These are phyloP conservation scores for Brienomyrus brachyistius DNA, from an alignment of 2,113 vertebrate genomes.

Conservation along the genomic window DNA sequence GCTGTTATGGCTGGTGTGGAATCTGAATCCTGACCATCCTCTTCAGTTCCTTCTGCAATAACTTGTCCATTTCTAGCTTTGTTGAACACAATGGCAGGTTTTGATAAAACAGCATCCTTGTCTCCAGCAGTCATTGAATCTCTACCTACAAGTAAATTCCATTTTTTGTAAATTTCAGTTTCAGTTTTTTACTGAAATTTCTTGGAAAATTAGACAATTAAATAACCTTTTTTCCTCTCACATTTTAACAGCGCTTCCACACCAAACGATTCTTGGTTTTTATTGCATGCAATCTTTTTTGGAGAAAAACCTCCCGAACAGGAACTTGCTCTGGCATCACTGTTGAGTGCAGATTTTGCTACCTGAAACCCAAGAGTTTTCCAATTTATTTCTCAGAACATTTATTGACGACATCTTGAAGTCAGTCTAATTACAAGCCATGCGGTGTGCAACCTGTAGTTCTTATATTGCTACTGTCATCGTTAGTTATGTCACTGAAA, in stretches of 20 bases:
- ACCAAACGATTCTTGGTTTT: background rate
- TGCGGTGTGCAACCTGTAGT: background rate
- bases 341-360: slow-evolving; percentile 50
- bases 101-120: background rate
- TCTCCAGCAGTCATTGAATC: background rate
- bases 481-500: background rate
- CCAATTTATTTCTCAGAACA: background rate
- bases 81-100: background rate
- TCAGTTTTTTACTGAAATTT: background rate
- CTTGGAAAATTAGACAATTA: background rate
- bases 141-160: background rate
- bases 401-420: background rate
- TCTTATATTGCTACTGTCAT: background rate
- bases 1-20: background rate
- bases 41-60: background rate
- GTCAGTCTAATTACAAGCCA: background rate
- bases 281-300: slow-evolving; percentile 44
- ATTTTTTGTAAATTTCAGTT: no score
- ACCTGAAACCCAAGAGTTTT: slow-evolving; percentile 44
- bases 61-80: background rate
- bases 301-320: slow-evolving; percentile 46
- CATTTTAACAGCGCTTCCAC: background rate
- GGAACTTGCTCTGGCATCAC: slow-evolving; percentile 51
- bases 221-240: background rate
- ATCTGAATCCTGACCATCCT: background rate